Percentiles rank a stretch among this genome's conserved stretches.
phyloP scores from a whole-genome alignment of 2,113 vertebrate genomes.

The Manacus vitellinus region DNA sequence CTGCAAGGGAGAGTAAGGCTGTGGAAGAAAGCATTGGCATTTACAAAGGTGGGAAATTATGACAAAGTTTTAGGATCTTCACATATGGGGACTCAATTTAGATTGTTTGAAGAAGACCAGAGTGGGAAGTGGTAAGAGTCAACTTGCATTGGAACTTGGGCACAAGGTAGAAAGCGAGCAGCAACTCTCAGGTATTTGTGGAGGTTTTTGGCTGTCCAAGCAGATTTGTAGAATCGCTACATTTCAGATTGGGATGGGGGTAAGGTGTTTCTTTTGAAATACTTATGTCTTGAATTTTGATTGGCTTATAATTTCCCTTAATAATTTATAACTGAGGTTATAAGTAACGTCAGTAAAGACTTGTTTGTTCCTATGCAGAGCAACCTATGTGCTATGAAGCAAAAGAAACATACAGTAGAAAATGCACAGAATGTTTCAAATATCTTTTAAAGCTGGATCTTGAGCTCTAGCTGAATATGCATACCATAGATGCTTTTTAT shows the following conservation, averaged over 20 bases:
- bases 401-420: background rate
- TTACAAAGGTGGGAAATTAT: background rate
- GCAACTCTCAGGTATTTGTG: background rate
- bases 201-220: background rate
- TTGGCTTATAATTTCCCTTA: background rate
- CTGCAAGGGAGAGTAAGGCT: background rate
- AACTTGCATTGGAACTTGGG: background rate
- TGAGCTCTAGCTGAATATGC: background rate
- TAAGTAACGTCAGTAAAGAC: background rate
- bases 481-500: background rate
- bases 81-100: background rate
- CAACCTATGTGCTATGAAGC: background rate
- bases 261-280: background rate
- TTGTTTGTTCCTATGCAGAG: background rate
- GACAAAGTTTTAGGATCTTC: background rate
- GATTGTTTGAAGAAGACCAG: background rate
- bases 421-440: background rate
- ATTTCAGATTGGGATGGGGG: background rate
- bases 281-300: background rate
- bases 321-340: background rate
- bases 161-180: background rate
- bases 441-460: background rate
- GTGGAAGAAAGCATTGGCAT: background rate
- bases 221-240: background rate
- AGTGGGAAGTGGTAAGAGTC: background rate